Evolutionary conservation across 1,140 invertebrate species (phyloP).

Genomic region (Monomorium pharaonis): DNA sequence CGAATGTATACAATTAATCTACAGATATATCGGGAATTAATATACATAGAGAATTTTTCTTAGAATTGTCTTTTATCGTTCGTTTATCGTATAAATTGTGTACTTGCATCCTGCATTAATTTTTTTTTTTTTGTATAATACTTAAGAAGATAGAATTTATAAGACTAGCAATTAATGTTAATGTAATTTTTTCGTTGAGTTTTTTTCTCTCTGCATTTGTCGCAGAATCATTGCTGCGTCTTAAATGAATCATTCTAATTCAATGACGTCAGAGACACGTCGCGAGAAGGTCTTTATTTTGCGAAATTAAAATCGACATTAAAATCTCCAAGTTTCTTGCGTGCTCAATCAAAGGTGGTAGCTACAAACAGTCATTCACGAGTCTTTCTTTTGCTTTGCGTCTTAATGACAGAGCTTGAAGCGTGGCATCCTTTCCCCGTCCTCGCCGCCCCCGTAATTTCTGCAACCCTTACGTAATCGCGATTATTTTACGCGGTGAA

Average conservation of each 20-base stretch:
- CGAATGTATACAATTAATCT: neutral
- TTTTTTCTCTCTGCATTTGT: neutral
- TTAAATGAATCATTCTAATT: slow-evolving; percentile 22
- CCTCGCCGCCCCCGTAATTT: slow-evolving; percentile 68
- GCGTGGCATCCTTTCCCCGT: slow-evolving; percentile 54
- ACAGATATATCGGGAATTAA: slow-evolving; percentile 8
- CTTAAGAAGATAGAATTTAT: neutral
- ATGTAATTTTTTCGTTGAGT: neutral
- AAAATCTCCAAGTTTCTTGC: slow-evolving; percentile 39
- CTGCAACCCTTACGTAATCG: slow-evolving; percentile 59
- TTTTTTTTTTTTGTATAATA: neutral
- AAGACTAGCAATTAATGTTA: slow-evolving; percentile 15
- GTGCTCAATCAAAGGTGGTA: slow-evolving; percentile 35
- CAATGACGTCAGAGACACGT: neutral
- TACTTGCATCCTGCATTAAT: neutral
- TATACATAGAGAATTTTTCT: no score
- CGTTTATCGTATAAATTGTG: neutral
- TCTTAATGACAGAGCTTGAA: slow-evolving; percentile 64
- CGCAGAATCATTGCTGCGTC: neutral
- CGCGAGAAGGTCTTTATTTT: neutral
- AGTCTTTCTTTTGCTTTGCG: neutral
- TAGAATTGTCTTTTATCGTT: neutral
- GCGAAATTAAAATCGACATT: slow-evolving; percentile 45
- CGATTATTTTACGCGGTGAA: slow-evolving; percentile 64
- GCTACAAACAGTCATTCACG: slow-evolving; percentile 19